These are phyloP conservation scores for Choristoneura fumiferana DNA, from an alignment of 1,140 invertebrate species.

Conservation along the genomic window DNA sequence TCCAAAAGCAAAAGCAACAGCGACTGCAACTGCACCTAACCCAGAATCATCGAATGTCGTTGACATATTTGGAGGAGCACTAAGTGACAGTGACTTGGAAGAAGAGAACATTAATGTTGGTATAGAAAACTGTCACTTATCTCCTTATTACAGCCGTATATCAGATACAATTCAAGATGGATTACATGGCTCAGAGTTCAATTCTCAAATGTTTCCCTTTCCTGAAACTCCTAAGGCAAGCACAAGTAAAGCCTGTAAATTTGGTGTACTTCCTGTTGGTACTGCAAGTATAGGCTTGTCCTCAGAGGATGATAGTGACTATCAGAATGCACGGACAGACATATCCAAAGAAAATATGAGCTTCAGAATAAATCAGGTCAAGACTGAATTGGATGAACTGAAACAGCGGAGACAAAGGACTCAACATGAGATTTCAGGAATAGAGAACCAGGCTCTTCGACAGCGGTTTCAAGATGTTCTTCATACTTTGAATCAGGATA, in stretches of 20 bases:
- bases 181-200: constrained; percentile 57
- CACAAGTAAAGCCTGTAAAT: constrained; percentile 26
- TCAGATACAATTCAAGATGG: constrained; percentile 85
- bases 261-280: constrained; percentile 31
- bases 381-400: constrained; percentile 85
- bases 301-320: constrained; percentile 57
- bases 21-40: constrained; percentile 41
- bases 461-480: constrained; percentile 90
- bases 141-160: constrained; percentile 86
- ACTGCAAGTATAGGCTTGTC: constrained; percentile 42
- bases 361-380: constrained; percentile 79
- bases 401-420: constrained; percentile 86
- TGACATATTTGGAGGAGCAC: constrained; percentile 93
- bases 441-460: constrained; percentile 90
- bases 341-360: constrained; percentile 76
- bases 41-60: constrained; percentile 64
- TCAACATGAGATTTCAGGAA: constrained; percentile 89
- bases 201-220: constrained; percentile 53
- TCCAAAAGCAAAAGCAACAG: no score
- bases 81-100: constrained; percentile 91
- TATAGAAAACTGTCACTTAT: constrained; percentile 88
- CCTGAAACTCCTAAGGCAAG: constrained; percentile 51
- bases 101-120: constrained; percentile 86
- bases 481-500: constrained; percentile 87
- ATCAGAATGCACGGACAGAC: constrained; percentile 37